phyloP scores from a whole-genome alignment of 2,113 vertebrate genomes.

The Pollachius pollachius region DNA sequence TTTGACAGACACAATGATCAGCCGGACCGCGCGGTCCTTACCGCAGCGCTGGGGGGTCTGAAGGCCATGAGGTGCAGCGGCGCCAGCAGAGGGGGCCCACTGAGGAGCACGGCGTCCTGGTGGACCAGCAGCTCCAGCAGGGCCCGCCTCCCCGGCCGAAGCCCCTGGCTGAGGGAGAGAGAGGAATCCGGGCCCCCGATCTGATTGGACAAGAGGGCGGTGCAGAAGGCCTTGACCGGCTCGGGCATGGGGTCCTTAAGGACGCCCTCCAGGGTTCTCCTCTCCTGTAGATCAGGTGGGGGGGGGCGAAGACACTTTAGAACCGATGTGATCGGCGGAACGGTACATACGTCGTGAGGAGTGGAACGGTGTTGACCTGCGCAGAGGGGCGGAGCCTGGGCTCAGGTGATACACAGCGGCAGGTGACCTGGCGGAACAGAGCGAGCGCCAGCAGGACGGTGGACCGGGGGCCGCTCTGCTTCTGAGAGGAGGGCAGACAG shows the following conservation, averaged over 20 bases:
- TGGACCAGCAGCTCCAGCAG: constrained; percentile 74
- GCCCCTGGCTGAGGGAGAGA: not conserved
- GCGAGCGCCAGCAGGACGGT: constrained; percentile 55
- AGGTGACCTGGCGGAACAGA: constrained; percentile 68
- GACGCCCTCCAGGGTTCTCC: constrained; percentile 19
- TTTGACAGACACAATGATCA: too few species aligned
- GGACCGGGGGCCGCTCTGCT: constrained; percentile 7
- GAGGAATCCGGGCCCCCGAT: constrained; percentile 34
- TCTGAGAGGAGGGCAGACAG: constrained; percentile 32
- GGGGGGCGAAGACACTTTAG: not conserved
- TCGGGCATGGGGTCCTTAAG: constrained; percentile 23
- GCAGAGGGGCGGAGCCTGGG: constrained; percentile 1
- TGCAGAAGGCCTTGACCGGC: constrained; percentile 57
- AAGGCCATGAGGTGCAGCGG: constrained; percentile 63
- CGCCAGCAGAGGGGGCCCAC: constrained; percentile 38
- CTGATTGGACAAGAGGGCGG: constrained; percentile 53
- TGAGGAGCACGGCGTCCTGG: constrained; percentile 58
- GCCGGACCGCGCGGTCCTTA: constrained; percentile 36
- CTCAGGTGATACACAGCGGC: constrained; percentile 43
- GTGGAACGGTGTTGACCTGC: constrained; percentile 43
- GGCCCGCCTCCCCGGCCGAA: constrained; percentile 37
- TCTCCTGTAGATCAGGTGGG: constrained; percentile 39
- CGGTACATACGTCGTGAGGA: not conserved
- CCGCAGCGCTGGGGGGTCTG: constrained; percentile 44
- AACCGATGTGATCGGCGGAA: not conserved